These are phyloP conservation scores for Drosophila eohydei DNA, from an alignment of 2,888 invertebrate genomes.

Conservation along the genomic window DNA sequence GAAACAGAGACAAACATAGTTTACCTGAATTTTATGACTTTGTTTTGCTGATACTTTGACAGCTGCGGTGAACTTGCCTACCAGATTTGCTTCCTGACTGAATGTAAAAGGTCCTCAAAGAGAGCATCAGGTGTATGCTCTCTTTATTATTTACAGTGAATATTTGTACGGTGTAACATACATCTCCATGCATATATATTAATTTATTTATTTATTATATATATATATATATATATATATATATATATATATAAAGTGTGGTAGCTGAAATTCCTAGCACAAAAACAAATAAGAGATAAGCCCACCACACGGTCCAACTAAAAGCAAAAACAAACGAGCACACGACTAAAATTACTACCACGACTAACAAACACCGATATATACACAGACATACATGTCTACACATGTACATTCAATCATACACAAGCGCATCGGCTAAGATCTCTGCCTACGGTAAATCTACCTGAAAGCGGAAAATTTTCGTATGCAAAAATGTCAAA, in stretches of 20 bases:
- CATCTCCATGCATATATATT: no score
- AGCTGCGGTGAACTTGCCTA: conserved; percentile 38
- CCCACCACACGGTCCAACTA: conserved; percentile 39
- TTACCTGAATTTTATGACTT: conserved; percentile 43
- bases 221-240: neutral
- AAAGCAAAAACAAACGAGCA: conserved; percentile 42
- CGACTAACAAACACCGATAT: conserved; percentile 9
- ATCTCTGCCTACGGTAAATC: conserved; percentile 68
- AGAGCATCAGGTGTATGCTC: conserved; percentile 50
- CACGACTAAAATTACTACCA: conserved; percentile 54
- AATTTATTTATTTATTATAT: conserved; percentile 2
- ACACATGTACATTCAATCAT: conserved; percentile 16
- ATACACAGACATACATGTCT: neutral
- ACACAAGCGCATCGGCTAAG: conserved; percentile 47
- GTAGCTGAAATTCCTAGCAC: conserved; percentile 59
- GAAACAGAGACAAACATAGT: conserved; percentile 43
- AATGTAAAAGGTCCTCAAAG: conserved; percentile 13
- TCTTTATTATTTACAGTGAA: conserved; percentile 22
- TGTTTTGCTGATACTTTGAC: conserved; percentile 43
- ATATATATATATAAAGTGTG: conserved; percentile 3
- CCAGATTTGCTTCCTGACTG: conserved; percentile 44
- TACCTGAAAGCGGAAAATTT: conserved; percentile 81
- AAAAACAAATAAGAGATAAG: conserved; percentile 68
- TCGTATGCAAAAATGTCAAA: conserved; percentile 79
- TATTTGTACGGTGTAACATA: neutral